Base-by-base conservation (phyloP, 2,113 vertebrate genomes). In the Megalops atlanticus region DNA sequence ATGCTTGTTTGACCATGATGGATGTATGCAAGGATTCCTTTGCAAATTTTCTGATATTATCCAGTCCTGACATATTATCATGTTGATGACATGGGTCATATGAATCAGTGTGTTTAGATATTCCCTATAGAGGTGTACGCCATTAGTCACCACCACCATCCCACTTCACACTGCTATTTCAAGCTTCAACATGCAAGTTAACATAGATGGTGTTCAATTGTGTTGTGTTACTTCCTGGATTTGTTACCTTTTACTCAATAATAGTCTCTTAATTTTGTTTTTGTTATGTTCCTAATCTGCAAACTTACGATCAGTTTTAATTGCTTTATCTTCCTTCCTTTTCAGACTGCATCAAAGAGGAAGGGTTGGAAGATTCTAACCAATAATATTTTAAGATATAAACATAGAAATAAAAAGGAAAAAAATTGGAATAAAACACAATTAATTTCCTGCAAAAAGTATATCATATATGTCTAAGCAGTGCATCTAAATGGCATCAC, bases 171-270 rank as follows among this genome's bases (percentile, higher is more conserved):
- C 58, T 64, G 58, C 58, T 64, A 64, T 64, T 64, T 64, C 58
- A 64, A 64, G 58, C 58, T 31, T 64, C 58, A 31, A 64, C 58
- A 64, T 64, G 58, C 24, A 64, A 64, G 49, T 64, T 64, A 64
- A 11, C 58, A 64, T 31, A 64, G 31, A 27, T 10, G 24, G 58
- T 24, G 58, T 64, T 64, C 58, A 64, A 10, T 27, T 64, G n/a
- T 31, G n/a, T 11, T 64, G 58, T 1, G 8, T 31, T 27, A 24
- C 58, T 27, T 64, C n/a, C 24, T 64, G n/a, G 58, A 31, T 31
- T 64, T 64, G 58, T 64, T 24, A 54, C 49, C 58, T n/a, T 4
- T 58, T 24, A 58, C 52, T 1, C n/a, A 31, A n/a, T 64, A 1
- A 64, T 21, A n/a, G 58, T 27, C 31, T n/a, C 11, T 64, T 64